These are phyloP conservation scores for Genyomyrus donnyi DNA, from an alignment of 2,113 vertebrate species.

Conservation along the genomic window DNA sequence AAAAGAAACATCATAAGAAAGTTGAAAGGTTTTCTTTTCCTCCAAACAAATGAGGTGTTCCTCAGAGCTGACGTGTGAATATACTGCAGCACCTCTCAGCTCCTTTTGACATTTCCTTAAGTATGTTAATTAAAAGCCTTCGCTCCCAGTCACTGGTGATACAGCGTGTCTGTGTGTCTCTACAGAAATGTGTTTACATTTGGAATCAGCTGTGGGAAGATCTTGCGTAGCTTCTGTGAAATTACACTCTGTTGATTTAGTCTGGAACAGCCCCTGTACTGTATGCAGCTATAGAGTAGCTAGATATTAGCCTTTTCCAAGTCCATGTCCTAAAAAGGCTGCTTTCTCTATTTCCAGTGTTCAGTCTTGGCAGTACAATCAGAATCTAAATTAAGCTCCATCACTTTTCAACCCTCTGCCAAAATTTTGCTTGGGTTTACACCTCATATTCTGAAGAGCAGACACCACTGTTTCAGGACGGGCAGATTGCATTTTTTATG, in stretches of 20 bases:
- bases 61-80: constrained; percentile 12
- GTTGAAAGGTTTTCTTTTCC: constrained; percentile 21
- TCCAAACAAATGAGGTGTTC: constrained; percentile 25
- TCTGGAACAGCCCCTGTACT: neutral
- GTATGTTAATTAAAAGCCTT: constrained; percentile 1
- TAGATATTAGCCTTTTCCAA: neutral
- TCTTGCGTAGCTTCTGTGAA: neutral
- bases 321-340: neutral
- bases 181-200: neutral
- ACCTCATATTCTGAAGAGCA: neutral
- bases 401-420: neutral
- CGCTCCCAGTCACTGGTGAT: constrained; percentile 23
- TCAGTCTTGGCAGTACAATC: neutral
- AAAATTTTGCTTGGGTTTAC: neutral
- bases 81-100: neutral
- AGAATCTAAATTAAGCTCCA: neutral
- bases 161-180: neutral
- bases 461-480: neutral
- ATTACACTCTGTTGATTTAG: neutral
- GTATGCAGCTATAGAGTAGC: neutral
- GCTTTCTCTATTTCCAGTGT: neutral
- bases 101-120: constrained; percentile 1
- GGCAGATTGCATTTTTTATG: neutral
- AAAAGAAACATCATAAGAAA: constrained; percentile 8
- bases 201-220: neutral